These are phyloP conservation scores for Rhagophthalmus giganteus DNA, from an alignment of 2,888 invertebrate genomes.

Conservation along the genomic window DNA sequence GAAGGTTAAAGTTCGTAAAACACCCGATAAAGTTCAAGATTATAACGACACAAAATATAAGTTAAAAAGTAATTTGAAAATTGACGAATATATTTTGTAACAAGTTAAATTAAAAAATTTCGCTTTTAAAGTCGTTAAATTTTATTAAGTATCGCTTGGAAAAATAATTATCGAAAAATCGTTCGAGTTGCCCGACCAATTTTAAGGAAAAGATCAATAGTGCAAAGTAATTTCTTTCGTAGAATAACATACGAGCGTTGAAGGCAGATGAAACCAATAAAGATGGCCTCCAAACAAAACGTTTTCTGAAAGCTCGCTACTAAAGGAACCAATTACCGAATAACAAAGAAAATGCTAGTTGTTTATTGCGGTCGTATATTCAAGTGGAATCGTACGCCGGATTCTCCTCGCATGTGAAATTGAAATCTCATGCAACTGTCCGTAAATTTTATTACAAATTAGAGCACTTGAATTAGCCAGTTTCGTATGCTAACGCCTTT, in stretches of 20 bases:
- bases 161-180: no score
- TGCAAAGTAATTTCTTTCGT: conserved; percentile 15
- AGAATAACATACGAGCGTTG: conserved; percentile 21
- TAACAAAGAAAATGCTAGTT: conserved; percentile 26
- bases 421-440: conserved; percentile 19
- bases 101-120: no score
- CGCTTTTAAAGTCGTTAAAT: no score
- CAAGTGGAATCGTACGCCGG: conserved; percentile 15
- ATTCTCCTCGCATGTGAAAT: conserved; percentile 18
- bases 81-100: no score
- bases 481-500: conserved; percentile 16
- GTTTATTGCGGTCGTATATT: conserved; percentile 26
- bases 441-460: conserved; percentile 25
- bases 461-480: conserved; percentile 6
- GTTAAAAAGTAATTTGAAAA: no score
- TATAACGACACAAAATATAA: no score
- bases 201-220: conserved; percentile 17
- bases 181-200: neutral
- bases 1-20: neutral
- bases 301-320: conserved; percentile 24
- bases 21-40: no score
- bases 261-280: conserved; percentile 26
- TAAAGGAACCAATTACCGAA: conserved; percentile 25
- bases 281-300: conserved; percentile 23
- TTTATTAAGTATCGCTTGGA: no score